Evolutionary conservation across 2,113 vertebrate species (phyloP), one percentile per base, ranked within the genome.

Genomic region (Ophiodon elongatus): DNA sequence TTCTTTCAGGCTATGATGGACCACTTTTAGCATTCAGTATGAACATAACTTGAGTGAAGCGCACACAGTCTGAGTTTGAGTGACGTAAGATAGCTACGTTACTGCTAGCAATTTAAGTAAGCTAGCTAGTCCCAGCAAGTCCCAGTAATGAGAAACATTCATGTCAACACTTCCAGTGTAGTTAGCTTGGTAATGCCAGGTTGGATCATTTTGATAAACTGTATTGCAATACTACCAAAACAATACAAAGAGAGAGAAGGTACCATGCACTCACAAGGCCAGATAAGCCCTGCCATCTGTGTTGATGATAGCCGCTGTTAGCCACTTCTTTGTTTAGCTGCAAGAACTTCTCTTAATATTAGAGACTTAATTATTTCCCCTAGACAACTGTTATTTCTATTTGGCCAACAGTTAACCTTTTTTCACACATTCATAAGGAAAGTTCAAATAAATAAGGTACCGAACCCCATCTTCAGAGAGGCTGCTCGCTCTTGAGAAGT

Each of bases 281-380:
- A 39, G 9, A 39, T 39, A 47, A 21, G 25, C 1, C 2, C 66
- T 31, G 66, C 17, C 21, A 56, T 56, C 50, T 56, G 19, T 19
- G 68, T 11, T 54, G 47, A 19, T 31, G 25, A 25, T 66, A 66
- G 37, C 23, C 37, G 35, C 35, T 43, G 25, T 25, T 66, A 66
- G 63, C 23, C 64, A 66, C 35, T 43, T 43, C 13, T 67, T 45
- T 45, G 65, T 29, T 33, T 54, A 70, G 68, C 68, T 54, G 31
- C 31, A 54, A 9, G 19, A 14, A 56, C 29, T 54, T 29, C 65
- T 67, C 14, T 67, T 66, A 4, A 39, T 39, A 9, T 39, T 39
- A 37, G 35, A 37, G 35, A 37, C 8, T 37, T 37, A 39, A 39
- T 39, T 65, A 65, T 65, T 65, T 15, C 13, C 37, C 23, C 23